Base-by-base conservation (phyloP, 2,888 invertebrate genomes). In the Gandaritis pyraliata region DNA sequence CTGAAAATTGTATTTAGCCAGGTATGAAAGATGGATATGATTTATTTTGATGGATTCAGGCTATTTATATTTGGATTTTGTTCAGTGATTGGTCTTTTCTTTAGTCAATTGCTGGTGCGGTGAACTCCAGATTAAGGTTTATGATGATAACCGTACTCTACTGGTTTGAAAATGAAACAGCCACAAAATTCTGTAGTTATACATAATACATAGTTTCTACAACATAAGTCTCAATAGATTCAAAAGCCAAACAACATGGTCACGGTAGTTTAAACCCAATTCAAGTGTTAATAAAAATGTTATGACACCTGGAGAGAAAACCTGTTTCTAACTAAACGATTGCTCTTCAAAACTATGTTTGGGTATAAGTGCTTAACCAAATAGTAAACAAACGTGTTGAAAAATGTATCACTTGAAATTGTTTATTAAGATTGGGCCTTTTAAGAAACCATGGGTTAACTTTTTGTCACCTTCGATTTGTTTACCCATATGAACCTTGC, bases 371-470 rank as follows among this genome's bases (percentile, higher is more conserved):
- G 62, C 53, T 51, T 55, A 65, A 65, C 60, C 58, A 66, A 64
- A 68, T 55, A 23, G 3, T 23, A 6, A 6, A 23, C 6, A 70
- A 61, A 65, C 65, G 77, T 70, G 73, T 74, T 76, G 66, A 77
- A 80, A 79, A 74, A 78, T 69, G 70, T 74, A 77, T 76, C 75
- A 72, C 72, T 73, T 68, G 70, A 74, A 70, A 69, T 71, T 66
- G 68, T 78, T 77, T 82, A 71, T 78, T 82, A 77, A 75, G 72
- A 77, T 75, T 78, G 74, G 53, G 70, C 66, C 70, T 72, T 70
- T 73, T 69, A 67, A 54, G 23, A 71, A 58, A 33, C 57, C 51
- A 64, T 62, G 36, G 56, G 55, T 68, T 58, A 52, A 50, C 15
- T 53, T 61, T 62, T 61, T 62, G 61, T 47, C 58, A 61, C 61